These are phyloP conservation scores for Deilephila porcellus DNA, from an alignment of 2,888 invertebrate species.

Conservation along the genomic window DNA sequence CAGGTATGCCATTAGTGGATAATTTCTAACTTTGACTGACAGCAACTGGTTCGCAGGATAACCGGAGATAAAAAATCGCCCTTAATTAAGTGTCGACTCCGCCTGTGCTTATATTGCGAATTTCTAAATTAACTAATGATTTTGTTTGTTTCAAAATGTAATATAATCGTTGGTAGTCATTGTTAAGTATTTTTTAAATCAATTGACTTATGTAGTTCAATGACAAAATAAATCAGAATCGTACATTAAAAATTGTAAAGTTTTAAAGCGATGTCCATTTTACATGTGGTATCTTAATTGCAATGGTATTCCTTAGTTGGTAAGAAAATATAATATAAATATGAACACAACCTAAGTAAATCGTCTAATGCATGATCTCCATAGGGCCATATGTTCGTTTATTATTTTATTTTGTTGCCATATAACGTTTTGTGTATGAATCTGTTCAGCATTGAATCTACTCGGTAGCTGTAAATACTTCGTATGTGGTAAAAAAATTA, in stretches of 20 bases:
- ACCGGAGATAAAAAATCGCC: not conserved
- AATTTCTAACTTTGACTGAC: slow-evolving; percentile 21
- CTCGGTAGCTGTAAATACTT: slow-evolving; percentile 8
- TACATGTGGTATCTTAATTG: too few species aligned
- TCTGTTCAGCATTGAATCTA: slow-evolving; percentile 11
- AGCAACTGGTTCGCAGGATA: slow-evolving; percentile 15
- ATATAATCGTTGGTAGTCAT: too few species aligned
- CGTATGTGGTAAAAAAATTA: slow-evolving; percentile 2
- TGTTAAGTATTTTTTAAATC: too few species aligned
- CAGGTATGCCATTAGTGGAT: slow-evolving; percentile 24
- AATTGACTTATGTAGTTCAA: too few species aligned
- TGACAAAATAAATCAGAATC: too few species aligned
- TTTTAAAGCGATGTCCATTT: too few species aligned
- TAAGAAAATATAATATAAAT: too few species aligned
- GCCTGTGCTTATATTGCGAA: not conserved
- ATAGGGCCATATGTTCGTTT: slow-evolving; percentile 1
- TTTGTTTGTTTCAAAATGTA: too few species aligned
- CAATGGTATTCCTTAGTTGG: too few species aligned
- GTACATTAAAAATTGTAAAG: too few species aligned
- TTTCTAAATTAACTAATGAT: not conserved
- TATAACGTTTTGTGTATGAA: slow-evolving; percentile 1
- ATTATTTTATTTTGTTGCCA: slow-evolving; percentile 23
- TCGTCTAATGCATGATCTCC: slow-evolving; percentile 16
- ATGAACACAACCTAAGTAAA: slow-evolving; percentile 16
- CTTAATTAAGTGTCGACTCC: not conserved